phyloP scores from a whole-genome alignment of 2,797 vertebrate species.

The Oceanodroma leucorhoa region DNA sequence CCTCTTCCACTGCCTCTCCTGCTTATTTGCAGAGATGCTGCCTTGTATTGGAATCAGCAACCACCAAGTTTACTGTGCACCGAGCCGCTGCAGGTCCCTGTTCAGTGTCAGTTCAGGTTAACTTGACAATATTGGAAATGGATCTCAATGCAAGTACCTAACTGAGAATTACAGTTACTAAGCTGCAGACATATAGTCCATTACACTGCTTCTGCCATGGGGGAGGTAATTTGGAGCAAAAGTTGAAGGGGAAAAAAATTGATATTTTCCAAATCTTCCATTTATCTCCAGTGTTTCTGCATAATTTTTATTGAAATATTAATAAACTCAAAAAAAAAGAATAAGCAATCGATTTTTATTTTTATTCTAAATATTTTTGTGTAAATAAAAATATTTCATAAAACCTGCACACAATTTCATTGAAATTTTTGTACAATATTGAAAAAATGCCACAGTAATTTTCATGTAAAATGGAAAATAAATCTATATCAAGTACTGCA shows the following conservation, averaged over 20 bases:
- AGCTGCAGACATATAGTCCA: background rate
- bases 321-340: background rate
- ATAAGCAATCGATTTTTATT: accelerated
- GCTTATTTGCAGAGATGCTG: background rate
- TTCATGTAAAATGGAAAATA: background rate
- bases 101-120: background rate
- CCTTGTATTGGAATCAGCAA: accelerated
- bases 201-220: background rate
- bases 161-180: background rate
- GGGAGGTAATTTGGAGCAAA: background rate
- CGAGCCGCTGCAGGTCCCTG: background rate
- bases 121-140: background rate
- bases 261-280: background rate
- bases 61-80: background rate
- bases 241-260: accelerated
- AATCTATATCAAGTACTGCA: background rate
- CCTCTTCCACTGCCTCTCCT: background rate
- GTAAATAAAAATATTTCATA: background rate
- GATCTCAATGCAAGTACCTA: background rate
- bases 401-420: background rate
- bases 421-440: background rate
- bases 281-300: background rate
- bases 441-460: background rate
- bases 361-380: background rate
- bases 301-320: background rate